Evolutionary conservation across 2,888 invertebrate genomes (phyloP).

Genomic region (Polyploca ridens): DNA sequence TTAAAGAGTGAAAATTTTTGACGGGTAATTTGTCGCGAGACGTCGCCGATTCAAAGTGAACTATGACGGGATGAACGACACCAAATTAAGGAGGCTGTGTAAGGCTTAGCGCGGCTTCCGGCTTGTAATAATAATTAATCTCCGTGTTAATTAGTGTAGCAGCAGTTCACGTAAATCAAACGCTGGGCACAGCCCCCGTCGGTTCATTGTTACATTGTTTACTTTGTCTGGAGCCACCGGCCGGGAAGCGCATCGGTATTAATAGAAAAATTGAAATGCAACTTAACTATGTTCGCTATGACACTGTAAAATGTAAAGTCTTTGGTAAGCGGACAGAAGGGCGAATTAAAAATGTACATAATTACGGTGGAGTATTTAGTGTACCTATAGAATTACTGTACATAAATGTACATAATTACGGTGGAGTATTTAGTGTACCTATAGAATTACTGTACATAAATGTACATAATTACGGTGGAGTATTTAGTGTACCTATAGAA

Average conservation of each 20-base stretch:
- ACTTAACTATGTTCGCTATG: background rate
- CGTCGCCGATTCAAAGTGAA: constrained; percentile 30
- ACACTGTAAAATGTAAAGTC: too few relatives aligned
- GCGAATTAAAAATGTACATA: too few relatives aligned
- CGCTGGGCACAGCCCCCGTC: constrained; percentile 26
- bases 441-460: too few relatives aligned
- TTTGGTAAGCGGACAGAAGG: too few relatives aligned
- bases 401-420: too few relatives aligned
- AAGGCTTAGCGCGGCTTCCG: constrained; percentile 50
- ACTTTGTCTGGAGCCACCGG: constrained; percentile 22
- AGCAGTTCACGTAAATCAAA: constrained; percentile 61
- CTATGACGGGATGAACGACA: constrained; percentile 36
- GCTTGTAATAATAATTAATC: constrained; percentile 77
- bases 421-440: too few relatives aligned
- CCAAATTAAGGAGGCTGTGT: constrained; percentile 45
- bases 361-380: too few relatives aligned
- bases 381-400: too few relatives aligned
- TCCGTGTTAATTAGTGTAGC: constrained; percentile 72
- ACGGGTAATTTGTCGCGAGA: constrained; percentile 34
- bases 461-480: too few relatives aligned
- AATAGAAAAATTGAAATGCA: background rate
- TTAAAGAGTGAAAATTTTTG: constrained; percentile 16
- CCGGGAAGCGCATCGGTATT: background rate
- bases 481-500: too few relatives aligned
- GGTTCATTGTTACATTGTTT: constrained; percentile 48